Base-by-base conservation (phyloP, 37 sponge, comb jelly and placozoan species). In the Halichondria panicea region DNA sequence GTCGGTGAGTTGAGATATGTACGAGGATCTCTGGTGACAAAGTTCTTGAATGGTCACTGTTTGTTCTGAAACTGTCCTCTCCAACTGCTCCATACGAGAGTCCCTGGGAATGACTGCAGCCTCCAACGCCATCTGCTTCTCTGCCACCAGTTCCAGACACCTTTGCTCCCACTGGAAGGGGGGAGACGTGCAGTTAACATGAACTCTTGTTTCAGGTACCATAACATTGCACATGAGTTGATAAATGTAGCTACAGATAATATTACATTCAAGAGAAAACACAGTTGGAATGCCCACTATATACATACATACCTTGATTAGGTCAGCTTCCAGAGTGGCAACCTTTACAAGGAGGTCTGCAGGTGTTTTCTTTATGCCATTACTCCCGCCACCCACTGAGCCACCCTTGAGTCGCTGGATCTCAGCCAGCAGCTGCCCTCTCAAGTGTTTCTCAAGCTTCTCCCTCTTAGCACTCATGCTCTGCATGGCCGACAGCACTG, bases 121-220 rank as follows among this genome's bases (percentile, higher is more conserved):
- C 31, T 90, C 91, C 5, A 90, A 37, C 11, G 73, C 71, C 72
- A 90, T 80, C 63, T 90, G 81, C 15, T 71, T 80, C 57, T 90
- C 91, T 9, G 86, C 85, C 22, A 55, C 74, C 31, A 90, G 53
- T 56, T 90, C 85, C 54, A 84, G 50, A 71, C 86, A 90, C 57
- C 76, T 90, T 31, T 90, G 91, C 52, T 90, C 91, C 85, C 77
- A 77, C 77, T 82, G 75, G 1, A 15, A 13, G 25, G 38, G 4
- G 13, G 35, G 11, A 39, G 43, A 66, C 35, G 35, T 8, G 21
- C n/a, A n/a, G n/a, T n/a, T n/a, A n/a, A n/a, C n/a, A n/a, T n/a
- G n/a, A 15, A 66, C 37, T 33, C 21, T 9, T 15, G 21, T 18
- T 48, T 18, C 52, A 48, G 13, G 15, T 15, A 48, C 52, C 11